Conservation (phyloP, 2,888 invertebrate species). For the Drosophila planitibia region DNA sequence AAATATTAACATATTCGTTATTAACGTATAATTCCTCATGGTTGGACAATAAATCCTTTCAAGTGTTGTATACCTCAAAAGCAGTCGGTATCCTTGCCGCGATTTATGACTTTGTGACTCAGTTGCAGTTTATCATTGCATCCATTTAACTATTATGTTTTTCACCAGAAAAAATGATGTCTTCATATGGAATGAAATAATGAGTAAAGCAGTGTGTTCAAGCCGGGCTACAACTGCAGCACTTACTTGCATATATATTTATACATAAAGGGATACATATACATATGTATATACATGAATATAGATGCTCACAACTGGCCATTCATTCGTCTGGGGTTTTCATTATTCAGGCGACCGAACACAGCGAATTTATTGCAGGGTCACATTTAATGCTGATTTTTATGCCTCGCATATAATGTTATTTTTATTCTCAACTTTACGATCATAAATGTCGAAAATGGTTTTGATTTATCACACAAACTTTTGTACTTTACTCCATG, state of each 20-base stretch:
- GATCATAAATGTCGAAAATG: constrained; percentile 85
- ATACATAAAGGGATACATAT: not conserved
- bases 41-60: constrained; percentile 64
- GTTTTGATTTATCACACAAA: constrained; percentile 85
- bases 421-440: constrained; percentile 84
- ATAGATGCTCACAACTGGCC: constrained; percentile 29
- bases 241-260: not conserved
- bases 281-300: not conserved
- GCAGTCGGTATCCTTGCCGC: constrained; percentile 3
- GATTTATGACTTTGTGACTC: constrained; percentile 24
- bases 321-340: constrained; percentile 59
- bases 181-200: constrained; percentile 38
- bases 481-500: constrained; percentile 67
- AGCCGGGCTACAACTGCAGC: constrained; percentile 6
- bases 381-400: constrained; percentile 71
- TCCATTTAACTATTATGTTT: constrained; percentile 55
- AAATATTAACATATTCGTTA: constrained; percentile 51
- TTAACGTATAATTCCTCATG: constrained; percentile 81
- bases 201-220: constrained; percentile 34
- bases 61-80: constrained; percentile 30
- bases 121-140: constrained; percentile 57
- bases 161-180: constrained; percentile 47
- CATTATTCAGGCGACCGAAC: constrained; percentile 56
- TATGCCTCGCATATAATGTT: constrained; percentile 65
- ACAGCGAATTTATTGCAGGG: constrained; percentile 65